Base-by-base conservation (phyloP, 2,113 vertebrate genomes). In the Apteryx mantelli region DNA sequence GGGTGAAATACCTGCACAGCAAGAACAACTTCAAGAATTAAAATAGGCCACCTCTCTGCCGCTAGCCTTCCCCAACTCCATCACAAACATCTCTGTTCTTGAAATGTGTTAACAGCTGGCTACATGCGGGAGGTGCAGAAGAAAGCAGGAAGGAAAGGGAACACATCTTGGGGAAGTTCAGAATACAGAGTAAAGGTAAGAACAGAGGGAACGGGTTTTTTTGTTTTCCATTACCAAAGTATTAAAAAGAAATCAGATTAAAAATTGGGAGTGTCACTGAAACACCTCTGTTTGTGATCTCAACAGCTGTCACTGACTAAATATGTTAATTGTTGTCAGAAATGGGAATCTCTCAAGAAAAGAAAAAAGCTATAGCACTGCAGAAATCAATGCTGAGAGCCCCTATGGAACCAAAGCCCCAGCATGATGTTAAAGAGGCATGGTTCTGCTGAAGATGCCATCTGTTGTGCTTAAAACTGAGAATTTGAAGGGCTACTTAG, bases 11-110 rank as follows among this genome's bases (percentile, higher is more conserved):
- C 32, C 85, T 58, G 32, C 69, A 80, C 55, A 83, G 36, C 79
- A 89, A 95, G 85, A 94, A 87, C 34, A 64, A 61, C 50, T 61
- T 26, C 68, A 83, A 94, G 50, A 92, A 90, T 70, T 89, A 73
- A 91, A 94, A 94, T 53, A 19, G 32, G 34, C 17, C 30, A 68
- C 28, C 40, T 82, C 81, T 85, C 65, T 55, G 25, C 60, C 56
- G 46, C 56, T 87, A 96, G 34, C 40, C 44, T 83, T 85, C 76
- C 17, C 50, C 68, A 44, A 30, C 5, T 28, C 46, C 36, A 50
- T 68, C 83, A 81, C 60, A 86, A 88, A 82, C 26, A 81, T 36
- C 34, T 89, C 70, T 65, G 65, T 63, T 75, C 56, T 69, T 52
- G 48, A 93, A 75, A 55, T 22, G 40, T 74, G 26, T 63, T 86